Evolutionary conservation across 2,797 vertebrate species (phyloP).

Genomic region (Amblyraja radiata): DNA sequence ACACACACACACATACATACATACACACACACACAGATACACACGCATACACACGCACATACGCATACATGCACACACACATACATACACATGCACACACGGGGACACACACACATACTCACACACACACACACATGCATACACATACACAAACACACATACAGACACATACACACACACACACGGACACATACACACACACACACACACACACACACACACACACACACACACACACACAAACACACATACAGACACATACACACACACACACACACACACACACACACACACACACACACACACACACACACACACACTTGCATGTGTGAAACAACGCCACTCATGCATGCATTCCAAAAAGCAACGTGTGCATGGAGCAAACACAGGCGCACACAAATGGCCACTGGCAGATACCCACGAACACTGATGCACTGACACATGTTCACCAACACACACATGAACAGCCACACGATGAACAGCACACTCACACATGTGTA

Average conservation of each 20-base stretch:
- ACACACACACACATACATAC: not conserved
- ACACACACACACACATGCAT: not conserved
- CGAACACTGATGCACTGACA: not conserved
- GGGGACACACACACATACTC: too few relatives aligned
- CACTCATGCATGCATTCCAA: too few relatives aligned
- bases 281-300: too few relatives aligned
- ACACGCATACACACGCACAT: not conserved
- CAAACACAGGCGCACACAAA: too few relatives aligned
- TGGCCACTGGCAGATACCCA: not conserved
- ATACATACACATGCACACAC: not conserved
- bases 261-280: too few relatives aligned
- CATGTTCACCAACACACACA: conserved; percentile 24
- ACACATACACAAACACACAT: not conserved
- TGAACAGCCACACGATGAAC: too few relatives aligned
- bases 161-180: conserved; percentile 38
- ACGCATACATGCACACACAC: conserved; percentile 6
- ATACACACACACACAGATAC: not conserved
- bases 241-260: too few relatives aligned
- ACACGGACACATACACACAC: not conserved
- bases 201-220: not conserved
- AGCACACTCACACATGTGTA: conserved; percentile 33
- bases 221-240: too few relatives aligned
- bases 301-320: too few relatives aligned
- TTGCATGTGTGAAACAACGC: too few relatives aligned
- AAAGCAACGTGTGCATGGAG: too few relatives aligned